Evolutionary conservation across 2,888 invertebrate genomes (phyloP).

Genomic region (Cerceris ruficornis): DNA sequence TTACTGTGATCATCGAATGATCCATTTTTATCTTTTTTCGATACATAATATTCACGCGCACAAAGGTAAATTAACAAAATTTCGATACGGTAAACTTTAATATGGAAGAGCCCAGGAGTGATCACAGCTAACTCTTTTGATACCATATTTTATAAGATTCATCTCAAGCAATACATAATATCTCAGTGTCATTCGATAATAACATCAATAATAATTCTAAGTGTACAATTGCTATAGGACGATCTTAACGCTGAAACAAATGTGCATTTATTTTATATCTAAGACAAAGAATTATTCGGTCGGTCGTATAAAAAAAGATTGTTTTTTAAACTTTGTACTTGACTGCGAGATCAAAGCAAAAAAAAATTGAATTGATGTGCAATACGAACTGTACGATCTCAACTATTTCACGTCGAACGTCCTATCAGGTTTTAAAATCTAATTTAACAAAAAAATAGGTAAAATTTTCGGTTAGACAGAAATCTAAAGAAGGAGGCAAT

Average conservation of each 20-base stretch:
- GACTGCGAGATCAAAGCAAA: constrained; percentile 19
- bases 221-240: constrained; percentile 8
- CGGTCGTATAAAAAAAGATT: constrained; percentile 9
- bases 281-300: constrained; percentile 29
- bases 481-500: constrained; percentile 6
- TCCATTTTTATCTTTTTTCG: constrained; percentile 19
- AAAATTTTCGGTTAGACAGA: neutral
- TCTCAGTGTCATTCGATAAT: constrained; percentile 12
- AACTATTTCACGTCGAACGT: constrained; percentile 17
- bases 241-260: constrained; percentile 32
- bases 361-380: constrained; percentile 37
- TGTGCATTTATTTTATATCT: constrained; percentile 43
- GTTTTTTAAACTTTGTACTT: constrained; percentile 36
- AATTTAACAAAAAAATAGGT: constrained; percentile 1
- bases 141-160: constrained; percentile 22
- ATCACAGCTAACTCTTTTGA: constrained; percentile 19
- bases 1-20: constrained; percentile 60
- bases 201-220: constrained; percentile 16
- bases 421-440: constrained; percentile 22
- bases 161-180: constrained; percentile 13
- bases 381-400: constrained; percentile 41
- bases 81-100: neutral
- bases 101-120: constrained; percentile 19
- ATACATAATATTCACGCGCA: constrained; percentile 35
- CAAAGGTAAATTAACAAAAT: constrained; percentile 34